Evolutionary conservation across 2,797 vertebrate species (phyloP).

Genomic region (Meriones psammophilus): DNA sequence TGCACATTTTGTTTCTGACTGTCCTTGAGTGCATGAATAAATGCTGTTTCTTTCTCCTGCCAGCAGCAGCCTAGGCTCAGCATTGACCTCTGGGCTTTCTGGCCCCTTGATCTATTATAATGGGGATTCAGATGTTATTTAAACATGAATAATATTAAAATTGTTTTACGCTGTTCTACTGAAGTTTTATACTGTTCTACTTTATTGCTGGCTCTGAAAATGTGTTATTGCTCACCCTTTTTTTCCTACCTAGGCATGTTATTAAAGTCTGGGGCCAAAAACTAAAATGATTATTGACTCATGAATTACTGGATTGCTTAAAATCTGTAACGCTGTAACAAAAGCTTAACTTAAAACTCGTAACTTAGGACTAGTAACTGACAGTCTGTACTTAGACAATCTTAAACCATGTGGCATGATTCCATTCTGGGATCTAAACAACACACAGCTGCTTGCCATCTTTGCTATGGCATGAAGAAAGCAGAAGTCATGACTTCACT

Average conservation of each 20-base stretch:
- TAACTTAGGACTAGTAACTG: background rate
- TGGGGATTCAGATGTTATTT: background rate
- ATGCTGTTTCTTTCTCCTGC: background rate
- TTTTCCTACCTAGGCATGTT: background rate
- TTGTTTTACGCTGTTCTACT: background rate
- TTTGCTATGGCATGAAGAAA: background rate
- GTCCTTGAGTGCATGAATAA: background rate
- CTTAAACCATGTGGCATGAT: background rate
- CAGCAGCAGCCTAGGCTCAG: background rate
- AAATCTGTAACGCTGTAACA: background rate
- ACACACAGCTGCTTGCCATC: background rate
- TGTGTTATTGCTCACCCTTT: background rate
- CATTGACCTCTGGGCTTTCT: background rate
- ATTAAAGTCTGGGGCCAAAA: background rate
- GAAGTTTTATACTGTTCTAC: background rate
- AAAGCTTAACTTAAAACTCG: background rate
- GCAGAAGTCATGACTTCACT: background rate
- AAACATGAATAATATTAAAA: background rate
- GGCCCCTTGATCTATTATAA: background rate
- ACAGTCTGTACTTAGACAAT: background rate
- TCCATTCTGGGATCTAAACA: background rate
- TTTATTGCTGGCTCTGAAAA: background rate
- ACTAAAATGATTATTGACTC: background rate
- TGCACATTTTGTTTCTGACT: background rate
- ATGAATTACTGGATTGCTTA: background rate